A percentile compares a stretch with the other conserved stretches of the same genome.
Evolutionary conservation across 2,888 invertebrate genomes (phyloP).

Genomic region (Drosophila nr. perissopoda): DNA sequence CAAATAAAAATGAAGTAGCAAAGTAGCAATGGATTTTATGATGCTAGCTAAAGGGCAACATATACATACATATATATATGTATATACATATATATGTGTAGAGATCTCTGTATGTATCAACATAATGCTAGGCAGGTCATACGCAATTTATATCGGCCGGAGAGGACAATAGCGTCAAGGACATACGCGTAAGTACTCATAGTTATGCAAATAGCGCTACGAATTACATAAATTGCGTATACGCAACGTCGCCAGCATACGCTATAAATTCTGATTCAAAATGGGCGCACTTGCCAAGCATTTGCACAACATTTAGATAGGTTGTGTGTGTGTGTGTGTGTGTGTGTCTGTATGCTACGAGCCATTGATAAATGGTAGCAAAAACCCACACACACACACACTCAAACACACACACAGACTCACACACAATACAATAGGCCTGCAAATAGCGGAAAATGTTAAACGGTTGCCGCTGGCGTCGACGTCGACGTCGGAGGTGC

Average conservation of each 20-base stretch:
- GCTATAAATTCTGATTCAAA: conserved; percentile 75
- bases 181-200: conserved; percentile 52
- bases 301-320: conserved; percentile 77
- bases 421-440: conserved; percentile 65
- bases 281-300: conserved; percentile 58
- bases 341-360: conserved; percentile 20
- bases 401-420: background rate
- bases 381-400: conserved; percentile 14
- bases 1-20: conserved; percentile 61
- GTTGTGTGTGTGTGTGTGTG: conserved; percentile 22
- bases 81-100: background rate
- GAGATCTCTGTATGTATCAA: conserved; percentile 4
- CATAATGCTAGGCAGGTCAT: conserved; percentile 38
- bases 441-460: conserved; percentile 79
- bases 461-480: conserved; percentile 61
- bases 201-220: conserved; percentile 74
- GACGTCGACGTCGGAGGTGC: conserved; percentile 70
- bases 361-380: conserved; percentile 63
- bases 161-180: conserved; percentile 29
- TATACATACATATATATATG: background rate
- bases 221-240: conserved; percentile 80
- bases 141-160: conserved; percentile 17
- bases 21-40: conserved; percentile 50
- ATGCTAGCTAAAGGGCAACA: conserved; percentile 18
- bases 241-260: conserved; percentile 63